Evolutionary conservation across 2,888 invertebrate species (phyloP), one percentile per base, ranked within the genome.

Genomic region (Norana najaformis): DNA sequence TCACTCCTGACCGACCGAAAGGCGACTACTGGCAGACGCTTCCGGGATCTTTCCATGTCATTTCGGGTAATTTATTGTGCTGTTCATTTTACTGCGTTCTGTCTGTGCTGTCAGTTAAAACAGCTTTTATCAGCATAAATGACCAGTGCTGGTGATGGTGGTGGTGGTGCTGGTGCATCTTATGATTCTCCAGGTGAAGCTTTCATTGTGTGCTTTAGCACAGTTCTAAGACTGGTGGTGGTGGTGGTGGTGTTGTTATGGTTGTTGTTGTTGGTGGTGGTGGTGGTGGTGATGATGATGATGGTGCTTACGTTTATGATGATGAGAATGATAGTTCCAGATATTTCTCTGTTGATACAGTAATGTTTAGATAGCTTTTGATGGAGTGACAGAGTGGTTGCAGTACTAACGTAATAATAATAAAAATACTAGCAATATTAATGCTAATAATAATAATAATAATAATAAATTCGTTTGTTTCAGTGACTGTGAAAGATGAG

Each of bases 21-120:
- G 89, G 89, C n/a, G 53, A 47, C 35, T 37, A 47, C 37, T 89
- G 89, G 89, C n/a, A 47, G 30, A 89, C 41, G 82, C 69, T 89
- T 37, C 89, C 89, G 11, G 89, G 89, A 53, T 89, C 89, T 34
- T 37, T 89, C 20, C 89, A 89, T 20, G 30, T 53, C 34, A 37
- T 89, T 35, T 41, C 89, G 1, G 89, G 89, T 53, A 85, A 85
- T 13, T 37, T 85, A 23, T 37, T 8, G 16, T 69, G 4, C n/a
- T n/a, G 13, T 20, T 47, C 23, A n/a, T 69, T n/a, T n/a, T n/a
- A 1, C n/a, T 69, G n/a, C 30, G n/a, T n/a, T n/a, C 30, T 23
- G 47, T 23, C 4, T 47, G 47, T 47, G 47, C 47, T 20, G 47
- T n/a, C n/a, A n/a, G n/a, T n/a, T n/a, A n/a, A n/a, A n/a, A n/a